These are phyloP conservation scores for Pseudomugil tenellus DNA, from an alignment of 2,797 vertebrate genomes.

Conservation along the genomic window DNA sequence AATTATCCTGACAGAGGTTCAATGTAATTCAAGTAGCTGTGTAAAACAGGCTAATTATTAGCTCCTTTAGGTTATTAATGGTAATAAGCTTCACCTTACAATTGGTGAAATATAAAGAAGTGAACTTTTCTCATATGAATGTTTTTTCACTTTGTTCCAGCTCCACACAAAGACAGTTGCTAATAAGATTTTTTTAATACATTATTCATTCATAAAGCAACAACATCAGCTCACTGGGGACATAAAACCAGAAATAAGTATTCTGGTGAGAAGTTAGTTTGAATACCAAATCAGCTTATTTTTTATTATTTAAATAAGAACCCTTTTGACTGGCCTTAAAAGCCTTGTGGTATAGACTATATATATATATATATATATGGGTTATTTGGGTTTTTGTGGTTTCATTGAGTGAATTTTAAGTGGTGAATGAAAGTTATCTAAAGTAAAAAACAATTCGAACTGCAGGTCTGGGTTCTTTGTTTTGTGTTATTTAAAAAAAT, in stretches of 20 bases:
- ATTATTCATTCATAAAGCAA: conserved; percentile 32
- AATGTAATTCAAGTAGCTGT: conserved; percentile 38
- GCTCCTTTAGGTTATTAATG: conserved; percentile 48
- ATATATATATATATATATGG: background rate
- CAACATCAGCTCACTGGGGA: conserved; percentile 15
- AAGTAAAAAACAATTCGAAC: background rate
- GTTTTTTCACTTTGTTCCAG: background rate
- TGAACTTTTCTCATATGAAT: conserved; percentile 9
- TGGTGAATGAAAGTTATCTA: too few relatives aligned
- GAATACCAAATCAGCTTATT: conserved; percentile 27
- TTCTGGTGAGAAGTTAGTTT: conserved; percentile 18
- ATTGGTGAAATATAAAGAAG: conserved; percentile 30
- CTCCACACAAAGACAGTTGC: conserved; percentile 2
- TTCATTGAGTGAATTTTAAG: too few relatives aligned
- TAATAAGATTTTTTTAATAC: conserved; percentile 9
- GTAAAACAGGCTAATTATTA: conserved; percentile 40
- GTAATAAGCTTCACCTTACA: conserved; percentile 45
- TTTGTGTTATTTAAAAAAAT: too few relatives aligned
- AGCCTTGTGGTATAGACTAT: background rate
- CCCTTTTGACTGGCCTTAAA: conserved; percentile 18
- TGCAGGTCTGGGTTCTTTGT: background rate
- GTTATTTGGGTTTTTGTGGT: too few relatives aligned
- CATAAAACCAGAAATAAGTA: conserved; percentile 6
- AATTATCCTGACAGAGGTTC: conserved; percentile 58
- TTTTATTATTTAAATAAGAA: conserved; percentile 18